phyloP scores from a whole-genome alignment of 2,888 invertebrate species.

The Fissipunctia ypsillon region DNA sequence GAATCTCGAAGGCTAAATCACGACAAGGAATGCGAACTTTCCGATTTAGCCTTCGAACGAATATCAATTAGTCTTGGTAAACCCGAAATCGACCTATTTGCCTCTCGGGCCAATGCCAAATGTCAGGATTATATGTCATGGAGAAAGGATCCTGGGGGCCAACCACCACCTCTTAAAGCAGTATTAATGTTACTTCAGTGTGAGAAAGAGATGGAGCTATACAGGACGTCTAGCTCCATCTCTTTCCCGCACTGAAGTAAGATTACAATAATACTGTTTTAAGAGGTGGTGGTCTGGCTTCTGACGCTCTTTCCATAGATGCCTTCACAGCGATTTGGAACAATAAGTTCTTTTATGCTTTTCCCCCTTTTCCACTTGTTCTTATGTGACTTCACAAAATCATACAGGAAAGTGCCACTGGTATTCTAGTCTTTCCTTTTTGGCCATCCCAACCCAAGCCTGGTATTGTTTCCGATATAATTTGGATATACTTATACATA shows the following conservation, averaged over 20 bases:
- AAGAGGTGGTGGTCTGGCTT: too few species aligned
- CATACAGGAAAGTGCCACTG: neutral
- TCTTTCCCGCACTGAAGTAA: too few species aligned
- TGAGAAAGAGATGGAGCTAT: too few species aligned
- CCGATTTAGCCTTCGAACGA: neutral
- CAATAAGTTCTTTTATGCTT: neutral
- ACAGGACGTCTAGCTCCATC: too few species aligned
- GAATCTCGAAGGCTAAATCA: neutral
- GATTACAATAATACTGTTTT: too few species aligned
- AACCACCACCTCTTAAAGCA: too few species aligned
- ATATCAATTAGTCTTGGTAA: neutral
- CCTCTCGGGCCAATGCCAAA: neutral
- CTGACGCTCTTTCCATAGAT: neutral
- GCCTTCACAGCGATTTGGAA: neutral
- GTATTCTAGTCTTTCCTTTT: slow-evolving; percentile 2
- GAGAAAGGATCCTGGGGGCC: neutral
- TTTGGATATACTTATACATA: neutral
- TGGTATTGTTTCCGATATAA: neutral
- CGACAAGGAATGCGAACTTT: neutral
- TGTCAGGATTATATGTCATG: neutral
- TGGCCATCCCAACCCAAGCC: neutral
- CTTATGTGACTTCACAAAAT: neutral
- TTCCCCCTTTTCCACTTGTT: neutral
- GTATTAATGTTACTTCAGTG: too few species aligned
- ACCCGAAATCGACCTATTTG: neutral